Percentiles rank a stretch among this genome's conserved stretches.
These are phyloP conservation scores for Bradypodion ventrale DNA, from an alignment of 2,797 vertebrate species.

Conservation along the genomic window DNA sequence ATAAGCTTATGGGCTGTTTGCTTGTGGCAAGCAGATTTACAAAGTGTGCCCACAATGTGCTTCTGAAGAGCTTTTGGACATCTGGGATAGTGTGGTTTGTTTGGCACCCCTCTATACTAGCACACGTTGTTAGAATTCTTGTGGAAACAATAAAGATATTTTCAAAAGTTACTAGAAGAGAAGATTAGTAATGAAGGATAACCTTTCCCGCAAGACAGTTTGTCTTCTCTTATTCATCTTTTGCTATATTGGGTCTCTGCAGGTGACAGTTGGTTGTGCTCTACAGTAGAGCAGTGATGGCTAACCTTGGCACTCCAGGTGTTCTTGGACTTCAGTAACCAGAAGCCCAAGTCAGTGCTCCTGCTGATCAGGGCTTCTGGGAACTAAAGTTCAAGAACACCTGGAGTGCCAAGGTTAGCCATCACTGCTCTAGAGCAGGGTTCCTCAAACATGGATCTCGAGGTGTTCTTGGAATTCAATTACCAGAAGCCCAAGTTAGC, in stretches of 20 bases:
- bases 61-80: background rate
- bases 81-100: background rate
- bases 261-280: background rate
- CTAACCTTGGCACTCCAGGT: too few relatives aligned
- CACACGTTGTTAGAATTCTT: background rate
- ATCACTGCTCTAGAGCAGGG: too few relatives aligned
- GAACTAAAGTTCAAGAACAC: too few relatives aligned
- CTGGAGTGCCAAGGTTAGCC: too few relatives aligned
- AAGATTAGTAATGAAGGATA: background rate
- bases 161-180: background rate
- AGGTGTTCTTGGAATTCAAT: too few relatives aligned
- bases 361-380: too few relatives aligned
- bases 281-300: background rate
- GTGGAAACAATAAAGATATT: background rate
- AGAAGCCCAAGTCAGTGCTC: too few relatives aligned
- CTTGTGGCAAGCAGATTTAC: background rate
- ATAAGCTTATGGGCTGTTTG: conserved; percentile 1
- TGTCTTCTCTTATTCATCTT: background rate
- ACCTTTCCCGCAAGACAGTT: background rate
- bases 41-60: background rate
- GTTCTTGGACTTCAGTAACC: too few relatives aligned
- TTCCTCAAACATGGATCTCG: too few relatives aligned
- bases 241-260: background rate
- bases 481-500: too few relatives aligned
- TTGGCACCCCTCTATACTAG: background rate